Percentiles rank a stretch among this genome's conserved stretches.
Evolutionary conservation across 2,113 vertebrate species (phyloP).

Genomic region (Centropus bengalensis): DNA sequence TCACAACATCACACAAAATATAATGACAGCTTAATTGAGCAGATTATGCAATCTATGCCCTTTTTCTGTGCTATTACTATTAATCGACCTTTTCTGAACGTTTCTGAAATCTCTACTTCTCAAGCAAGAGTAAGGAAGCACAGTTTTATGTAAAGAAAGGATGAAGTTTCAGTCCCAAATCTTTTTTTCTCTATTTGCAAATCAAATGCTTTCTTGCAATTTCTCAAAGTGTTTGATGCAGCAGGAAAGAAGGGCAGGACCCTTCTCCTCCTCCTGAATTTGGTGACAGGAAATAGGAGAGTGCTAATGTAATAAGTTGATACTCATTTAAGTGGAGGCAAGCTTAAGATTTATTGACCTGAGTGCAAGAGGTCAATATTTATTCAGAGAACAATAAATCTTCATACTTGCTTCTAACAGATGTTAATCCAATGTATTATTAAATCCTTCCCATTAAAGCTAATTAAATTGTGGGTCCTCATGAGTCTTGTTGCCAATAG

Average conservation of each 20-base stretch:
- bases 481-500: conserved; percentile 18
- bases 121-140: background rate
- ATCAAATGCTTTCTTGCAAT: background rate
- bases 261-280: background rate
- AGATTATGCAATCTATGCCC: background rate
- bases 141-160: background rate
- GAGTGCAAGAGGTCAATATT: conserved; percentile 47
- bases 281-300: background rate
- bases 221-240: background rate
- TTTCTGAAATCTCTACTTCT: background rate
- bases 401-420: conserved; percentile 3
- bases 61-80: background rate
- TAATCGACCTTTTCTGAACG: background rate
- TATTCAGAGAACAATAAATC: conserved; percentile 59
- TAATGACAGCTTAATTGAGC: background rate
- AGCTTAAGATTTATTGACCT: conserved; percentile 52
- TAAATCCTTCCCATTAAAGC: conserved; percentile 40
- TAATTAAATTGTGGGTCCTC: conserved; percentile 39
- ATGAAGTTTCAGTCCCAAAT: background rate
- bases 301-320: background rate
- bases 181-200: background rate
- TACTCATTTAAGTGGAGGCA: conserved; percentile 38
- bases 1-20: background rate
- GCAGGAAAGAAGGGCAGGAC: background rate
- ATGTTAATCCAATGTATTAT: conserved; percentile 56